A percentile compares a stretch with the other conserved stretches of the same genome.
Evolutionary conservation across 2,797 vertebrate genomes (phyloP).

Genomic region (Cossypha heuglini): DNA sequence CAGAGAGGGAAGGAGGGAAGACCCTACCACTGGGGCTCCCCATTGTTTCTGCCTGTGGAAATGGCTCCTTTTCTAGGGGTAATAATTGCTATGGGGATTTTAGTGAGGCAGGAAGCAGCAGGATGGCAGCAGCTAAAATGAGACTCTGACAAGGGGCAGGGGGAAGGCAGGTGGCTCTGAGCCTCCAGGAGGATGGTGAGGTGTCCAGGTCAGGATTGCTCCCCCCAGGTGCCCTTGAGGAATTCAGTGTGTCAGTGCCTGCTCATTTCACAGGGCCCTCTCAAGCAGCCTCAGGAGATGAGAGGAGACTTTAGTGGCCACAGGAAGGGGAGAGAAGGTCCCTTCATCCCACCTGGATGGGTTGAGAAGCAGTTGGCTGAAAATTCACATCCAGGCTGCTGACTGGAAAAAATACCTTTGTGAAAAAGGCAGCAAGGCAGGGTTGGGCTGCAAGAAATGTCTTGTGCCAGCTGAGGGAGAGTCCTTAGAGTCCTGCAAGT

Average conservation of each 20-base stretch:
- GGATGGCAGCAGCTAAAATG: background rate
- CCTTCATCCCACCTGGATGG: background rate
- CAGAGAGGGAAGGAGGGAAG: background rate
- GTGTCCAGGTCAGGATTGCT: background rate
- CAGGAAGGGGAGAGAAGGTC: background rate
- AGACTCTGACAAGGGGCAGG: background rate
- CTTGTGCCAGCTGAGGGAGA: background rate
- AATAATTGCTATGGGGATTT: background rate
- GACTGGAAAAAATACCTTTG: background rate
- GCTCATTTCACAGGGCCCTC: background rate
- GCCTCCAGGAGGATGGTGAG: background rate
- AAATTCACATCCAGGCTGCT: background rate
- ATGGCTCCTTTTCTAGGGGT: background rate
- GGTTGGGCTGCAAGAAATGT: background rate
- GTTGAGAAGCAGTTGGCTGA: background rate
- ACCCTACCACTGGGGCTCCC: background rate
- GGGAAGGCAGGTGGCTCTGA: background rate
- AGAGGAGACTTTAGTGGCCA: accelerated
- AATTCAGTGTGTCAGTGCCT: background rate
- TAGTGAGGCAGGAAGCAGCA: background rate
- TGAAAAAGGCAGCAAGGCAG: background rate
- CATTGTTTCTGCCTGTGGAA: background rate
- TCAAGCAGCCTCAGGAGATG: background rate
- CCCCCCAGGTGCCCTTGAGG: background rate
- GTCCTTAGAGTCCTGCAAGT: background rate